phyloP scores from a whole-genome alignment of 2,113 vertebrate genomes.

The Penelope pileata region DNA sequence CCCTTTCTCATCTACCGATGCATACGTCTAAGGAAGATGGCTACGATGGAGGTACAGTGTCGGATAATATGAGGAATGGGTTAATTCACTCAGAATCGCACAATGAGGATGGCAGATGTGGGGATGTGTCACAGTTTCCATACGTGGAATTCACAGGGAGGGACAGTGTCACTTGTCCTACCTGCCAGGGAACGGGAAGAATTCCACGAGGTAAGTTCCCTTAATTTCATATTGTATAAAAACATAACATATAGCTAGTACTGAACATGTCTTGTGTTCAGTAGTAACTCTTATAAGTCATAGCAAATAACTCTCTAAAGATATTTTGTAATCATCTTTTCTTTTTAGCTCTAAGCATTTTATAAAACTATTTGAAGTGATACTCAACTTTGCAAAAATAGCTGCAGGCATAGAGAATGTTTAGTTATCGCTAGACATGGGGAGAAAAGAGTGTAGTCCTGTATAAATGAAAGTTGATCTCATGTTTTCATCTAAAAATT shows the following conservation, averaged over 20 bases:
- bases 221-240: too few relatives aligned
- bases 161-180: slow-evolving; percentile 96
- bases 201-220: slow-evolving; percentile 90
- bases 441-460: neutral
- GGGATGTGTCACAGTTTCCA: slow-evolving; percentile 96
- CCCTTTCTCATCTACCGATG: slow-evolving; percentile 86
- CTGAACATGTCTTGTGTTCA: too few relatives aligned
- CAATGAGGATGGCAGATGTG: slow-evolving; percentile 83
- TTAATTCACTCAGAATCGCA: slow-evolving; percentile 76
- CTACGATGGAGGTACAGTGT: slow-evolving; percentile 74
- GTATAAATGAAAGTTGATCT: neutral
- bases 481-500: neutral
- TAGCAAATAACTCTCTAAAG: neutral
- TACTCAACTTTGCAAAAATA: neutral
- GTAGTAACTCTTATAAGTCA: neutral
- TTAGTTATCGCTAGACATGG: neutral
- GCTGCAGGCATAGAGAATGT: neutral
- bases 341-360: neutral
- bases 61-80: slow-evolving; percentile 77
- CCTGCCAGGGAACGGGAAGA: slow-evolving; percentile 96
- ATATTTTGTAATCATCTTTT: neutral
- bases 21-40: slow-evolving; percentile 81
- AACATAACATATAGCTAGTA: too few relatives aligned
- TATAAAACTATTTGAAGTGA: neutral
- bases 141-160: slow-evolving; percentile 98